Base-by-base conservation (phyloP, 2,113 vertebrate species). In the Plecotus auritus region DNA sequence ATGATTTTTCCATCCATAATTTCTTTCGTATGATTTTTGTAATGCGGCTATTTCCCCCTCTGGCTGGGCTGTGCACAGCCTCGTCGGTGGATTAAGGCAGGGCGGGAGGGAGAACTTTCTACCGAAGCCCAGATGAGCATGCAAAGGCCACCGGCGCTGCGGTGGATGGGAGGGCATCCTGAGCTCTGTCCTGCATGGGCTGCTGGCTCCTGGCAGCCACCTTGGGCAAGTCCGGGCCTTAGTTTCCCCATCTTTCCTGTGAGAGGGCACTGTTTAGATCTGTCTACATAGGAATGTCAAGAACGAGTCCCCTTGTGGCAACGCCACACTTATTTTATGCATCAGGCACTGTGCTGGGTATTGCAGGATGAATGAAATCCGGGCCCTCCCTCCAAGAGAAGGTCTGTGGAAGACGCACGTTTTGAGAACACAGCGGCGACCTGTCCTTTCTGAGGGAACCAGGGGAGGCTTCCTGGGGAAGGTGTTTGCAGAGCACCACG, bases 1-100 rank as follows among this genome's bases (percentile, higher is more conserved):
- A 98, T 98, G 98, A 98, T 98, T 98, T 98, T 98, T 98, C 98
- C 98, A 98, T 98, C 97, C 98, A 98, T 98, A 98, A 98, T 98
- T 98, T 98, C 98, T 98, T 98, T 98, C 97, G 90, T 98, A 98
- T 98, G 98, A 98, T 98, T 98, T 98, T 98, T 96, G 97, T 98
- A 98, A 98, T 96, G 95, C 8, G 92, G 95, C 96, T 95, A 91
- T 97, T 98, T 98, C 97, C 97, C 4, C 70, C 77, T 90, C 88
- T 87, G 76, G 83, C 86, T 88, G 59, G 88, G 96, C 97, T 91
- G 85, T 96, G 97, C 76, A 93, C 96, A 97, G 97, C 91, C 97
- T 97, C 64, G 4, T 97, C 91, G 93, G 96, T 93, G 96, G 97
- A 96, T 98, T 97, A 97, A 97, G 97, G 97, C 93, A 96, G 84